phyloP scores from a whole-genome alignment of 2,113 vertebrate genomes.

The Mystacornis crossleyi region DNA sequence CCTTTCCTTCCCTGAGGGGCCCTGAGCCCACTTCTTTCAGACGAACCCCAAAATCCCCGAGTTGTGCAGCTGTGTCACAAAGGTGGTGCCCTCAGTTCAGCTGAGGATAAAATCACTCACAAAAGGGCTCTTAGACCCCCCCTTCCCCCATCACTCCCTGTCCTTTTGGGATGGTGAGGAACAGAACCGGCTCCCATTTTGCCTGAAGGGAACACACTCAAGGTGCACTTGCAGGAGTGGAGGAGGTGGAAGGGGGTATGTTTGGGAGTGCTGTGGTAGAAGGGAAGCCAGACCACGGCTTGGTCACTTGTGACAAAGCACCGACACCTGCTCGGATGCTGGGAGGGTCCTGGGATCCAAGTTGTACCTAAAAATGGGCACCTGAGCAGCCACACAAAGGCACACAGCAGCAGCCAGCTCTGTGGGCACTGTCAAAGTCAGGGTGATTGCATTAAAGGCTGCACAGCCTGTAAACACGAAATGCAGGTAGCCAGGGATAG shows the following conservation, averaged over 20 bases:
- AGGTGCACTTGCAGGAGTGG: accelerated
- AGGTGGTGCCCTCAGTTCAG: accelerated
- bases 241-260: background rate
- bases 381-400: background rate
- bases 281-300: background rate
- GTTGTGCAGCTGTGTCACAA: background rate
- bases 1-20: background rate
- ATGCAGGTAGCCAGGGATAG: background rate
- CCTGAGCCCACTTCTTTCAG: background rate
- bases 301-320: background rate
- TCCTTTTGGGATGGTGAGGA: background rate
- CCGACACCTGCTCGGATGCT: background rate
- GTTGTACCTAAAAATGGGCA: background rate
- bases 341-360: background rate
- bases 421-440: background rate
- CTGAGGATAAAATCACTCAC: background rate
- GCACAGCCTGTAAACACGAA: background rate
- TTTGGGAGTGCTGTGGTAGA: background rate
- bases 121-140: background rate
- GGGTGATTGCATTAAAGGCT: background rate
- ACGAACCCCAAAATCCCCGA: background rate
- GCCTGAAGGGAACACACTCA: background rate
- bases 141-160: background rate
- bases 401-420: background rate
- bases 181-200: background rate